Percentiles rank a stretch among this genome's conserved stretches.
Evolutionary conservation across 1,140 invertebrate species (phyloP).

Genomic region (Eriocheir sinensis): DNA sequence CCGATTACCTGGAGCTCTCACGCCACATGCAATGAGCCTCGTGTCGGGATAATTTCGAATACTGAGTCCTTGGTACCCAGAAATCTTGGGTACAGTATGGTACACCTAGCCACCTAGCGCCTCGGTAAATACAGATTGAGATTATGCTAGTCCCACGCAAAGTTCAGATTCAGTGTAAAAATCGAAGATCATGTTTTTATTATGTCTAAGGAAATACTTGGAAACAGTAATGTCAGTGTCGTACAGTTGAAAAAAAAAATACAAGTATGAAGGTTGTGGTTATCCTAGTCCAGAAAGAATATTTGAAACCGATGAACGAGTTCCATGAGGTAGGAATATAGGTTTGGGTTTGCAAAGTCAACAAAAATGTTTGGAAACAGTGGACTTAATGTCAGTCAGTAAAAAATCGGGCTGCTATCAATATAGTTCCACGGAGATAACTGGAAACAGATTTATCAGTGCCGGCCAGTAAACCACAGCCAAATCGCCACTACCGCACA

Average conservation of each 20-base stretch:
- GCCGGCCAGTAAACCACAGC: neutral
- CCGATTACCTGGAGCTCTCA: neutral
- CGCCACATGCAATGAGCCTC: neutral
- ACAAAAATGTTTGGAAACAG: too few species aligned
- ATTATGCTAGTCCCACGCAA: neutral
- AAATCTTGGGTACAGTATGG: neutral
- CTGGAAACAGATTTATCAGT: neutral
- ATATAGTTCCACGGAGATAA: too few species aligned
- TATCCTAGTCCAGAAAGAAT: too few species aligned
- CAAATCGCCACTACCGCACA: neutral
- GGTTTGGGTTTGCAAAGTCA: too few species aligned
- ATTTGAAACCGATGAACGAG: too few species aligned
- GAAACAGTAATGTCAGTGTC: neutral
- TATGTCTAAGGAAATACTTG: too few species aligned
- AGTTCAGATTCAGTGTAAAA: too few species aligned
- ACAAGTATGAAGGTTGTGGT: too few species aligned
- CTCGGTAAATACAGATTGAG: neutral
- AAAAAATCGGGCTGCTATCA: too few species aligned
- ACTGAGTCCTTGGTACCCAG: neutral
- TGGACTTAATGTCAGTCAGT: too few species aligned
- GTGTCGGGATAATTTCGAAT: neutral
- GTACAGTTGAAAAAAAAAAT: too few species aligned
- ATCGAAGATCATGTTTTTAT: neutral
- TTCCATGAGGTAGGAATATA: too few species aligned
- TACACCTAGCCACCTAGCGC: neutral